Evolutionary conservation across 2,888 invertebrate genomes (phyloP), one percentile per base, ranked within the genome.

Genomic region (Bellardia pandia): DNA sequence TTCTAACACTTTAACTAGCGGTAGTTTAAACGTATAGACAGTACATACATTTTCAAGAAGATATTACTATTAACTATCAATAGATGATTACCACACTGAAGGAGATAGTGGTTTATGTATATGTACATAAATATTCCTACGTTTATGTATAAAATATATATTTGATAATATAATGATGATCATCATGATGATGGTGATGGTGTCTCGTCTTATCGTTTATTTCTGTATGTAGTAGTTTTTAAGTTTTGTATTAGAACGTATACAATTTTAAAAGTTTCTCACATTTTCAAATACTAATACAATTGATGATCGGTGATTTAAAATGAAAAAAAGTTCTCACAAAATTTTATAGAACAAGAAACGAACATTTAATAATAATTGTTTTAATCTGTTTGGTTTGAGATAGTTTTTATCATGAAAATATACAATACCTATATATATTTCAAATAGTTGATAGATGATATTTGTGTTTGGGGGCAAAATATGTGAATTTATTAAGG

Each of bases 81-180:
- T 85, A 81, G 84, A 87, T 85, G 86, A 87, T 87, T 87, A 87
- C 86, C 84, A 85, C 84, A 87, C 84, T 81, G 66, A 68, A 81
- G 84, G 37, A 86, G 86, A 81, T 76, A 71, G 58, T 71, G 71
- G 60, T 16, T 78, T 48, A 9, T 51, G 5, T 23, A 62, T 37
- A n/a, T n/a, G n/a, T n/a, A 58, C 51, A 45, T 71, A 48, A 62
- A 66, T 60, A 75, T 53, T 51, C 23, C 66, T 66, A 45, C 14
- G 40, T 42, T 56, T 69, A 80, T 48, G 11, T 51, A 60, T 69
- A 9, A 37, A 75, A 60, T 37, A 30, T 64, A 37, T 37, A 37
- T 37, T 62, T 80, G n/a, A 56, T 14, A 58, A 79, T 72, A 56
- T 45, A 30, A 75, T 76, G 14, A 64, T 53, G 68, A 53, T 64